Percentiles rank a stretch among this genome's conserved stretches.
Evolutionary conservation across 2,113 vertebrate genomes (phyloP).

Genomic region (Cynocephalus volans): DNA sequence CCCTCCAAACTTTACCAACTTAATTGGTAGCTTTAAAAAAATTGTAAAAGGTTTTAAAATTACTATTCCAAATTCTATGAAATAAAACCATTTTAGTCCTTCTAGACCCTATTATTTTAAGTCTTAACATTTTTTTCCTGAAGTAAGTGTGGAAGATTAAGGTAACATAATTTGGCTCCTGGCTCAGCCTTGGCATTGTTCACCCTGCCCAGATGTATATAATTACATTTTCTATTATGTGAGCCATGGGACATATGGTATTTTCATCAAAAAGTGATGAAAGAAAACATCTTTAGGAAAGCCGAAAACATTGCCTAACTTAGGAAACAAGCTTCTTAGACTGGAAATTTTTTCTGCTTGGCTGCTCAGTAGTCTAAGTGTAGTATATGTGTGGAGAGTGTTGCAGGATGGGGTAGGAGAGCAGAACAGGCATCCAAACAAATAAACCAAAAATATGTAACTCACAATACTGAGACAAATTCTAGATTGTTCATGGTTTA

Average conservation of each 20-base stretch:
- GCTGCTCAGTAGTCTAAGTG: background rate
- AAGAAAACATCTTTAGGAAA: slow-evolving; percentile 78
- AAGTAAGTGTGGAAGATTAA: slow-evolving; percentile 66
- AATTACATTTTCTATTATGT: slow-evolving; percentile 73
- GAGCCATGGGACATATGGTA: slow-evolving; percentile 65
- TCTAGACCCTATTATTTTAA: slow-evolving; percentile 71
- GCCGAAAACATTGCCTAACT: slow-evolving; percentile 78
- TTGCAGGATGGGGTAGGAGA: background rate
- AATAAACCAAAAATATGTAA: background rate
- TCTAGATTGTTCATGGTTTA: slow-evolving; percentile 11
- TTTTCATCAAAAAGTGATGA: slow-evolving; percentile 77
- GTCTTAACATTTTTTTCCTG: slow-evolving; percentile 63
- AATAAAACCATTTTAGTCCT: slow-evolving; percentile 61
- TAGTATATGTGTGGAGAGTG: slow-evolving; percentile 51
- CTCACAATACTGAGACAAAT: background rate
- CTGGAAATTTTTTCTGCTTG: slow-evolving; percentile 34
- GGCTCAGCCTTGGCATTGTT: slow-evolving; percentile 66
- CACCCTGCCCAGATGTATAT: slow-evolving; percentile 65
- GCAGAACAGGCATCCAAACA: slow-evolving; percentile 45
- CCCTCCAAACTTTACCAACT: background rate
- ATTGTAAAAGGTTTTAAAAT: slow-evolving; percentile 40
- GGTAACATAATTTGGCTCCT: slow-evolving; percentile 67
- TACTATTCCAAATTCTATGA: slow-evolving; percentile 57
- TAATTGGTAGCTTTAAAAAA: slow-evolving; percentile 61
- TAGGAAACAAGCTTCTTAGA: slow-evolving; percentile 67